Evolutionary conservation across 2,888 invertebrate genomes (phyloP).

Genomic region (Spialia ferax): DNA sequence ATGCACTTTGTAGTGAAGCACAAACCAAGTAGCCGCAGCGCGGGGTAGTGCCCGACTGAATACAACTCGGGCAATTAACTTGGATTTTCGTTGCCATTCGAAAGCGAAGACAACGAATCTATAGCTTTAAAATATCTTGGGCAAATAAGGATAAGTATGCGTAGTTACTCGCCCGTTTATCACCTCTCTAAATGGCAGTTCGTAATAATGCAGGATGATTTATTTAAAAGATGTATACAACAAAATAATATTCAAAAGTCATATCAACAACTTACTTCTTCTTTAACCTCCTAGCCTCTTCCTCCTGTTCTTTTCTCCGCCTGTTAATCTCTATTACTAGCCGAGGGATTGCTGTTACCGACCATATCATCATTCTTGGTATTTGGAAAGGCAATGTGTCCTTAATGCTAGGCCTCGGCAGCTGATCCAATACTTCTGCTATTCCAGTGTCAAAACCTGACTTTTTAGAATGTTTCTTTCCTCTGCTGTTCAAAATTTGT

Average conservation of each 20-base stretch:
- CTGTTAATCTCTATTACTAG: conserved; percentile 63
- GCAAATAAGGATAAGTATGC: too few species aligned
- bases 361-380: conserved; percentile 89
- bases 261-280: conserved; percentile 79
- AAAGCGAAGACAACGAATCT: too few species aligned
- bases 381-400: conserved; percentile 95
- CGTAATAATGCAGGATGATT: too few species aligned
- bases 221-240: too few species aligned
- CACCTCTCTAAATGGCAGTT: too few species aligned
- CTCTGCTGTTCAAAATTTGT: conserved; percentile 89
- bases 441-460: conserved; percentile 87
- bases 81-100: too few species aligned
- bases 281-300: conserved; percentile 87
- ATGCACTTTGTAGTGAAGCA: too few species aligned
- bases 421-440: conserved; percentile 88
- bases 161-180: too few species aligned
- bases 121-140: too few species aligned
- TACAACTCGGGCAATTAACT: too few species aligned
- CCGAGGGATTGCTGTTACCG: conserved; percentile 86
- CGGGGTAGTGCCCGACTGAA: too few species aligned
- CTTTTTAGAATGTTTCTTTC: conserved; percentile 89
- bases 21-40: too few species aligned
- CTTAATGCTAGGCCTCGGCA: conserved; percentile 90
- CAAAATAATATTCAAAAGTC: not conserved
- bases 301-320: conserved; percentile 77